A percentile compares a stretch with the other conserved stretches of the same genome.
Conservation (phyloP, 2,797 vertebrate species). For the Acrossocheilus wenchowensis region DNA sequence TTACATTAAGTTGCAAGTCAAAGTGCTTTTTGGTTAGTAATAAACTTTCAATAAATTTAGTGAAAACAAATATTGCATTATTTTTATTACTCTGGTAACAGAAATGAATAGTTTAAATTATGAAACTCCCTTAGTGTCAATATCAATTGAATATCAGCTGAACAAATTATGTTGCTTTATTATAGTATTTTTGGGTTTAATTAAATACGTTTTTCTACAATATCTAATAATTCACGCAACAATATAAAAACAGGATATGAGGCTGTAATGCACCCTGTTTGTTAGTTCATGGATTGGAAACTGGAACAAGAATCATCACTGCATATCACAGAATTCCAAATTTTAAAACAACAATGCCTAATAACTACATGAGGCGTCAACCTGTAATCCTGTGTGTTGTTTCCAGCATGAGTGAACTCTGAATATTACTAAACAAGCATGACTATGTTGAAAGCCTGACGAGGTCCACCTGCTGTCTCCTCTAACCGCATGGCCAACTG, state of each 20-base stretch:
- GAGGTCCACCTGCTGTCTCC: conserved; percentile 31
- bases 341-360: background rate
- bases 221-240: background rate
- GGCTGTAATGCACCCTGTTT: background rate
- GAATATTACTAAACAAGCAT: conserved; percentile 4
- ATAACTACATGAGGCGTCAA: background rate
- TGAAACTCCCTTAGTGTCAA: background rate
- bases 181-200: background rate
- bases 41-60: background rate
- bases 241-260: background rate
- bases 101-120: background rate
- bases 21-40: background rate
- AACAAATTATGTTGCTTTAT: background rate
- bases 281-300: background rate
- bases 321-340: background rate
- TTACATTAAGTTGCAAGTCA: background rate
- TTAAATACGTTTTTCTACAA: background rate
- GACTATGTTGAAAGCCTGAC: conserved; percentile 19
- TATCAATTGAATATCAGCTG: background rate
- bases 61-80: no score
- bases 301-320: background rate
- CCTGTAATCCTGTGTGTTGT: conserved; percentile 18
- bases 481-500: conserved; percentile 26
- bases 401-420: background rate
- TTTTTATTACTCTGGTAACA: background rate